Base-by-base conservation (phyloP, 2,797 vertebrate species). In the Neopelma chrysocephalum region DNA sequence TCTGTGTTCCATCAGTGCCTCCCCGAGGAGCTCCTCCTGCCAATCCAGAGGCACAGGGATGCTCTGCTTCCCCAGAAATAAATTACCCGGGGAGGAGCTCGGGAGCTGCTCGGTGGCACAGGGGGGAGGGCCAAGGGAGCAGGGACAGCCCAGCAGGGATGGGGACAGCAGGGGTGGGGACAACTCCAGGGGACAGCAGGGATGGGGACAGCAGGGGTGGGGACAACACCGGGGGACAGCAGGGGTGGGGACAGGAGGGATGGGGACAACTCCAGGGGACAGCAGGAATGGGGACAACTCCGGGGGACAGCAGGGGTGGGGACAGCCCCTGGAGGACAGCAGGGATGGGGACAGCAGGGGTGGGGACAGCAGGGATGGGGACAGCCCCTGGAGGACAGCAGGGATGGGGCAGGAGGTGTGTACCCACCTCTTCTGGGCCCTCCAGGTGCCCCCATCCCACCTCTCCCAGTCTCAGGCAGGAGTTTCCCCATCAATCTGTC, bases 91-190 rank as follows among this genome's bases (percentile, higher is more conserved):
- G 27, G 77, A 84, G 50, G 88, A 86, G 90, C 93, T 40, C 32
- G 80, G 92, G 57, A 57, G 48, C 84, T 60, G 71, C 76, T 66
- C 75, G 42, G 81, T 73, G 82, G 72, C 92, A 42, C 61, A 6
- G 40, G 40, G 36, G 27, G 64, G 6, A 75, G 79, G 82, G 72
- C 85, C 65, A 4, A 11, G 25, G 64, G 32, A 47, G 71, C 72
- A 87, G 93, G 91, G 91, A 69, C 79, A 54, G 71, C 80, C 88
- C 69, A n/a, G n/a, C n/a, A n/a, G n/a, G n/a, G n/a, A n/a, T n/a
- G n/a, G n/a, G n/a, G n/a, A n/a, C n/a, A 11, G 38, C 38, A 40
- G 38, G 38, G 38, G 13, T 40, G 38, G 38, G 38, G 38, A 13
- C 38, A 38, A 12, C 6, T 12, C 38, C 12, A 12, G 38, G 38